Evolutionary conservation across 2,797 vertebrate genomes (phyloP).

Genomic region (Eutrigla gurnardus): DNA sequence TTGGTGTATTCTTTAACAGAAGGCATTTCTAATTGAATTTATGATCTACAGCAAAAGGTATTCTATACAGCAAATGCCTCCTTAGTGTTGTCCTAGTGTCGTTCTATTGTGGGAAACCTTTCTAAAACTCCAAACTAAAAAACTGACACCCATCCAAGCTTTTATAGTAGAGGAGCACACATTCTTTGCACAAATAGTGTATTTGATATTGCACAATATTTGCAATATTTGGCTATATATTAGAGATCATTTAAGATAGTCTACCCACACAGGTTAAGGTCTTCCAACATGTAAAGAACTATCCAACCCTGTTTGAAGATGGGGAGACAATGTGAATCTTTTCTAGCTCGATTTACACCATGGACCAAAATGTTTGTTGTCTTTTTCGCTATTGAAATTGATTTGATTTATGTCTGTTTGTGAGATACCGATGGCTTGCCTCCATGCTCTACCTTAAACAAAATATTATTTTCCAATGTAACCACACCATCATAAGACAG

Average conservation of each 20-base stretch:
- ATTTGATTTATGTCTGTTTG: constrained; percentile 50
- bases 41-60: constrained; percentile 59
- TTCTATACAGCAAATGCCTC: constrained; percentile 73
- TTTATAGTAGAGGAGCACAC: constrained; percentile 72
- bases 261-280: constrained; percentile 71
- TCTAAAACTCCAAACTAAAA: constrained; percentile 50
- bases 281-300: constrained; percentile 75
- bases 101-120: constrained; percentile 71
- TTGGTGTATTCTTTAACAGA: constrained; percentile 80
- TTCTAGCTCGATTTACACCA: constrained; percentile 68
- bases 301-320: constrained; percentile 41
- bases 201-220: constrained; percentile 79
- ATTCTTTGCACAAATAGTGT: constrained; percentile 75
- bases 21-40: constrained; percentile 61
- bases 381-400: constrained; percentile 42
- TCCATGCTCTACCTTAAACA: constrained; percentile 33
- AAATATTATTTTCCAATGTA: constrained; percentile 23
- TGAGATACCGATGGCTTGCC: constrained; percentile 43
- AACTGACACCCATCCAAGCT: constrained; percentile 55
- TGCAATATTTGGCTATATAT: constrained; percentile 73
- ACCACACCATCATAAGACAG: constrained; percentile 6
- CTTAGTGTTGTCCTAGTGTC: constrained; percentile 77
- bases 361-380: constrained; percentile 72
- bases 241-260: constrained; percentile 65
- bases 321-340: constrained; percentile 66